Percentiles rank a stretch among this genome's conserved stretches.
Evolutionary conservation across 2,888 invertebrate genomes (phyloP).

Genomic region (Papilio demoleus): DNA sequence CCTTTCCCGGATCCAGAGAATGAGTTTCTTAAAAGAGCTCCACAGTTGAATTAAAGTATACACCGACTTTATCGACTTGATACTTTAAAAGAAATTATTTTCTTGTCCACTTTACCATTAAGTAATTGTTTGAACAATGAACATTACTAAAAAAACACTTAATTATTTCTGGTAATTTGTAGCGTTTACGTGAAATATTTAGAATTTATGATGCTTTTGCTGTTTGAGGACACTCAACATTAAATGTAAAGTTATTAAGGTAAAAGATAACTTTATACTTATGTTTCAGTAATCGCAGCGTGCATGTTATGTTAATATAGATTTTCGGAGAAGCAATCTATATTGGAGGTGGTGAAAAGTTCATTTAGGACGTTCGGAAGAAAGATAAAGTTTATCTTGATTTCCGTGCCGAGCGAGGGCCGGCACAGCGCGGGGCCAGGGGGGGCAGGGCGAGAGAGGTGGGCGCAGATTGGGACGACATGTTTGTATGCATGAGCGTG

Average conservation of each 20-base stretch:
- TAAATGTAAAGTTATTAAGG: no score
- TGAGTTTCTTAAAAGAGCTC: constrained; percentile 27
- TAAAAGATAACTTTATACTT: no score
- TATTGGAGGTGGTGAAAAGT: constrained; percentile 19
- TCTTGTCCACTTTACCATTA: not conserved
- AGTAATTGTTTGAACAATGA: not conserved
- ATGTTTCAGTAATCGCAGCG: no score
- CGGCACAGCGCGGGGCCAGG: not conserved
- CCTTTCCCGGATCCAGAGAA: constrained; percentile 69
- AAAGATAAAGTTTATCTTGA: constrained; percentile 28
- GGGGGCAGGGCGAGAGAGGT: not conserved
- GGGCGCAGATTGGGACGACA: constrained; percentile 17
- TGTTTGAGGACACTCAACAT: no score
- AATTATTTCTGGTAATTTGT: no score
- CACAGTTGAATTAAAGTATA: constrained; percentile 26
- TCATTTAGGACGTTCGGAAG: constrained; percentile 13
- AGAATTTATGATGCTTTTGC: no score
- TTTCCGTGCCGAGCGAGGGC: not conserved
- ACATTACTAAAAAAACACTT: not conserved
- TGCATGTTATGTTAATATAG: no score
- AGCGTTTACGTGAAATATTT: no score
- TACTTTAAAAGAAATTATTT: not conserved
- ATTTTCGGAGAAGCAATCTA: not conserved
- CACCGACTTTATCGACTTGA: not conserved
- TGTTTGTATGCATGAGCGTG: constrained; percentile 38